Evolutionary conservation across 2,888 invertebrate species (phyloP).

Genomic region (Pseudanteris insignis): DNA sequence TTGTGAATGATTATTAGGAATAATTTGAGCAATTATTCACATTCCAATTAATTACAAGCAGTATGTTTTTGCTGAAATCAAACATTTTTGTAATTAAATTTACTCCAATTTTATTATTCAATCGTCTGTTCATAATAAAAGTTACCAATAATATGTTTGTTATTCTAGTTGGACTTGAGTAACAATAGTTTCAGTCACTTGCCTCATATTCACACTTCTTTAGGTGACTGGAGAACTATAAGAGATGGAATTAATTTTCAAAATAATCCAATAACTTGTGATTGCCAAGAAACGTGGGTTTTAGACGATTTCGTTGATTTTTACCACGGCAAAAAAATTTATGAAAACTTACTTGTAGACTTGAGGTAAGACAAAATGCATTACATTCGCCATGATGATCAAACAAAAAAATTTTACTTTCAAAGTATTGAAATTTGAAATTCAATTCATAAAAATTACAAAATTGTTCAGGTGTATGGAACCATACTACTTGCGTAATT

Average conservation of each 20-base stretch:
- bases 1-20: no score
- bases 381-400: not conserved
- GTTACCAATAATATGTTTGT: no score
- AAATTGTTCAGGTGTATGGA: conserved; percentile 67
- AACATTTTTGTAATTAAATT: no score
- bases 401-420: not conserved
- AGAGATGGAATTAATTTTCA: conserved; percentile 69
- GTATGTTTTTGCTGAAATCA: no score
- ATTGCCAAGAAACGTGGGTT: conserved; percentile 72
- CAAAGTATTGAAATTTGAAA: no score
- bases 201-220: conserved; percentile 59
- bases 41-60: no score
- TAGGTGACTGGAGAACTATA: conserved; percentile 57
- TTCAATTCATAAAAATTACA: no score
- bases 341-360: conserved; percentile 64
- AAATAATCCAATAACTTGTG: conserved; percentile 73
- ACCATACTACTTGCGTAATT: conserved; percentile 67
- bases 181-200: conserved; percentile 68
- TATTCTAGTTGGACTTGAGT: conserved; percentile 72
- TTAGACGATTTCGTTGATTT: conserved; percentile 69
- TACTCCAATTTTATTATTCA: no score
- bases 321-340: conserved; percentile 65
- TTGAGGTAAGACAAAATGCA: conserved; percentile 66
- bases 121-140: no score
- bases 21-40: no score